These are phyloP conservation scores for Cetonia aurata DNA, from an alignment of 2,888 invertebrate genomes.

Conservation along the genomic window DNA sequence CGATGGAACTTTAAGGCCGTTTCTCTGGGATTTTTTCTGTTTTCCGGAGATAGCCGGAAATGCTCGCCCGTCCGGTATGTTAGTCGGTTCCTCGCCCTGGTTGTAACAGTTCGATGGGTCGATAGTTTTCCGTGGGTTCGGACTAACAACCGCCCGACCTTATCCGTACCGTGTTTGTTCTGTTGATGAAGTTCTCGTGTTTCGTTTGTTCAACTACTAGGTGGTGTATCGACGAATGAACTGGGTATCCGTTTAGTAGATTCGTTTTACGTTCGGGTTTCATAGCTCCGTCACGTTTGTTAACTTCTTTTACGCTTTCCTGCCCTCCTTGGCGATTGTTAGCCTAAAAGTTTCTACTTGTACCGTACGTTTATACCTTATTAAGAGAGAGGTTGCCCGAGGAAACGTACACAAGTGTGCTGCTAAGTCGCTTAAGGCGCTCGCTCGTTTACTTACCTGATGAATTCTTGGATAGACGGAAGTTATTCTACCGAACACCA, in stretches of 20 bases:
- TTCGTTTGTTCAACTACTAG: slow-evolving; percentile 41
- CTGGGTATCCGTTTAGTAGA: slow-evolving; percentile 39
- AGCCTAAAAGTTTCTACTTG: slow-evolving; percentile 29
- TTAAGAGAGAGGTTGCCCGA: slow-evolving; percentile 5
- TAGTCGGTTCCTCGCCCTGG: slow-evolving; percentile 32
- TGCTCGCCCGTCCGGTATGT: slow-evolving; percentile 26
- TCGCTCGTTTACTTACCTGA: too few relatives aligned
- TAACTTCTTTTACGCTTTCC: slow-evolving; percentile 22
- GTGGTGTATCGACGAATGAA: slow-evolving; percentile 34
- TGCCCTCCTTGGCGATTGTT: slow-evolving; percentile 18
- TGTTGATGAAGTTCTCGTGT: slow-evolving; percentile 44
- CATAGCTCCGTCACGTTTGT: slow-evolving; percentile 35
- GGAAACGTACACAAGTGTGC: background rate
- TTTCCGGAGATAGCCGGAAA: slow-evolving; percentile 29
- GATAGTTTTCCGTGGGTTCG: slow-evolving; percentile 33
- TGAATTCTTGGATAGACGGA: too few relatives aligned
- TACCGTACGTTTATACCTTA: slow-evolving; percentile 22
- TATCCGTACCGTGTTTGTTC: slow-evolving; percentile 42
- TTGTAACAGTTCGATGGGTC: slow-evolving; percentile 34
- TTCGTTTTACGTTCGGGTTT: slow-evolving; percentile 35
- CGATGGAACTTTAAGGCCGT: slow-evolving; percentile 21
- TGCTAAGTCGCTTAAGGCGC: background rate
- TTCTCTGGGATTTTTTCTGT: background rate
- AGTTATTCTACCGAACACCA: too few relatives aligned
- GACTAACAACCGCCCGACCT: slow-evolving; percentile 39